Conservation (phyloP, 2,888 invertebrate genomes). For the Drosophila picticornis region DNA sequence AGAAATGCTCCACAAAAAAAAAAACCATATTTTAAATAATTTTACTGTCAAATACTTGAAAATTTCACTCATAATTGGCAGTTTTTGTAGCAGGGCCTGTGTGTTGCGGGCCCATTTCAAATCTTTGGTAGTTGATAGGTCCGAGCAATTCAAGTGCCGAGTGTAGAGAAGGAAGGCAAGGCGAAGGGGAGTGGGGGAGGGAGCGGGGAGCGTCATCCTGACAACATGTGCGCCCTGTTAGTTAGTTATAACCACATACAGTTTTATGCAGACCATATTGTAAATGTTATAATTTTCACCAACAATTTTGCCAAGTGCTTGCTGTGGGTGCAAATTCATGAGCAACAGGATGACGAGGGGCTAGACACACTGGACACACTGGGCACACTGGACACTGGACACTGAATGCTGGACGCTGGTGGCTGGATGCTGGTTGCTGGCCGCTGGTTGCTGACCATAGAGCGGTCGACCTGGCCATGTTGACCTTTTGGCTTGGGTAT, state of each 20-base stretch:
- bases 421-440: neutral
- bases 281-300: constrained; percentile 78
- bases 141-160: constrained; percentile 2
- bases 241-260: constrained; percentile 78
- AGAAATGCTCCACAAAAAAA: constrained; percentile 3
- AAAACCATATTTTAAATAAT: constrained; percentile 43
- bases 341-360: neutral
- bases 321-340: constrained; percentile 43
- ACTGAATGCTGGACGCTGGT: neutral
- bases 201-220: neutral
- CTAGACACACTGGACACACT: neutral
- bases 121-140: constrained; percentile 47
- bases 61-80: constrained; percentile 71
- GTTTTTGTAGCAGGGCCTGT: constrained; percentile 45
- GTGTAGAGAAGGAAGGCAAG: neutral
- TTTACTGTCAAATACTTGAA: constrained; percentile 49
- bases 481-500: constrained; percentile 33
- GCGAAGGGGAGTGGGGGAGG: too few species aligned
- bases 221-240: constrained; percentile 71
- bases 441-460: constrained; percentile 18
- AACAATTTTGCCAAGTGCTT: constrained; percentile 64
- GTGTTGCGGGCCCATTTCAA: constrained; percentile 44
- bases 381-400: too few species aligned
- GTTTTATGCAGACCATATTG: constrained; percentile 76
- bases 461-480: constrained; percentile 2